Conservation (phyloP, 2,888 invertebrate genomes). For the Incurvaria masculella region DNA sequence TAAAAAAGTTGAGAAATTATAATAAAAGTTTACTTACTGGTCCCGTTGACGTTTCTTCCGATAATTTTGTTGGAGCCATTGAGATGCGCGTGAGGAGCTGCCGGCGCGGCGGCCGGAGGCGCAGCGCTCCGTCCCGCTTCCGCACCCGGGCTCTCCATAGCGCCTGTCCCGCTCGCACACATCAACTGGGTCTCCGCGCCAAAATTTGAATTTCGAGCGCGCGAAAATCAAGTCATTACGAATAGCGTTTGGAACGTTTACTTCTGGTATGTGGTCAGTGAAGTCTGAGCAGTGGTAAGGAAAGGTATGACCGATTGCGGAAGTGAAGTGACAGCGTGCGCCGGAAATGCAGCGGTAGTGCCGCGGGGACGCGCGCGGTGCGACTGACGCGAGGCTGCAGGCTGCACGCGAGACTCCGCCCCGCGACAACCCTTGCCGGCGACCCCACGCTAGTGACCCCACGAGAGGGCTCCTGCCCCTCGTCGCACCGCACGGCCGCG, state of each 20-base stretch:
- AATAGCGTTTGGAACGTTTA: background rate
- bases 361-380: constrained; percentile 36
- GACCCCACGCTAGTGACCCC: constrained; percentile 25
- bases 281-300: constrained; percentile 2
- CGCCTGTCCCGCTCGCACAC: constrained; percentile 48
- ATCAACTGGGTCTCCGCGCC: constrained; percentile 26
- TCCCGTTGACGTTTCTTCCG: constrained; percentile 63
- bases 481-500: constrained; percentile 35
- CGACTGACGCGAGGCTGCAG: constrained; percentile 31
- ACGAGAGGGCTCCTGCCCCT: background rate
- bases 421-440: constrained; percentile 41
- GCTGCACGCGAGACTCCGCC: background rate
- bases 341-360: constrained; percentile 22
- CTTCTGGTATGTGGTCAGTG: background rate
- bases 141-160: constrained; percentile 50
- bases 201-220: background rate
- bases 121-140: constrained; percentile 46
- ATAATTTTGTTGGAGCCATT: constrained; percentile 61
- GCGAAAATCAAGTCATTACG: background rate
- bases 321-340: constrained; percentile 4
- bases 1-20: background rate
- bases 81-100: constrained; percentile 36
- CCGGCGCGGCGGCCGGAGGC: constrained; percentile 41
- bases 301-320: constrained; percentile 3
- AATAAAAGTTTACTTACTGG: constrained; percentile 50